Conservation (phyloP, 2,113 vertebrate genomes). For the Myotis lucifugus region DNA sequence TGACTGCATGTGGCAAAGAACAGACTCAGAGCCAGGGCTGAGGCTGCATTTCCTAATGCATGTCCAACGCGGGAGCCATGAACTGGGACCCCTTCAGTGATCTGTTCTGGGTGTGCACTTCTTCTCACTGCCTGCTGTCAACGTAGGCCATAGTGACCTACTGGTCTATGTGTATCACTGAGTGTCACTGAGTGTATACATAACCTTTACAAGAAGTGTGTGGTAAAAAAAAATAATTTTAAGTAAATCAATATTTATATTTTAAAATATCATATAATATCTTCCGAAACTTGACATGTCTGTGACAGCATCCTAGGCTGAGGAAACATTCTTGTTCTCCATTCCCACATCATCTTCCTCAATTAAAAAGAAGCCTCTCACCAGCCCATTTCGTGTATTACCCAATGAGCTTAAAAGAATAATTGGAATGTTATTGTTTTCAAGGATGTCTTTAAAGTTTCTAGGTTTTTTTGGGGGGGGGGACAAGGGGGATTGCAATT, state of each 20-base stretch:
- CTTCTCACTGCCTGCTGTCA: not conserved
- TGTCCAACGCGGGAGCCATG: not conserved
- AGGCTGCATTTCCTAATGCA: not conserved
- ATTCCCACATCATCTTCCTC: not conserved
- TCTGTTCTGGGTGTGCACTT: not conserved
- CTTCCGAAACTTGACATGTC: not conserved
- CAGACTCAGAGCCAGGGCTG: not conserved
- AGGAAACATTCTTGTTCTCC: not conserved
- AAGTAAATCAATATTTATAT: not conserved
- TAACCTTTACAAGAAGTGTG: not conserved
- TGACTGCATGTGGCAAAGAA: no score
- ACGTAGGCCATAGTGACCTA: no score
- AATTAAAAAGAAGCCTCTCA: not conserved
- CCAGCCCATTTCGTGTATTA: not conserved
- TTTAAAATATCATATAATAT: not conserved
- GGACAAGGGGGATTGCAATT: not conserved
- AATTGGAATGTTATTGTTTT: not conserved
- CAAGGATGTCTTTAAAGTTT: not conserved
- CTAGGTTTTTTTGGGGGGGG: not conserved
- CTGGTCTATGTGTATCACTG: not conserved
- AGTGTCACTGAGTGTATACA: no score
- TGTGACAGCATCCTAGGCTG: not conserved
- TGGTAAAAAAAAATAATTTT: not conserved
- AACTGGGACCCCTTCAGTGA: not conserved
- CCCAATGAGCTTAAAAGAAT: not conserved